Evolutionary conservation across 2,888 invertebrate genomes (phyloP).

Genomic region (Scaptomyza tumidula): DNA sequence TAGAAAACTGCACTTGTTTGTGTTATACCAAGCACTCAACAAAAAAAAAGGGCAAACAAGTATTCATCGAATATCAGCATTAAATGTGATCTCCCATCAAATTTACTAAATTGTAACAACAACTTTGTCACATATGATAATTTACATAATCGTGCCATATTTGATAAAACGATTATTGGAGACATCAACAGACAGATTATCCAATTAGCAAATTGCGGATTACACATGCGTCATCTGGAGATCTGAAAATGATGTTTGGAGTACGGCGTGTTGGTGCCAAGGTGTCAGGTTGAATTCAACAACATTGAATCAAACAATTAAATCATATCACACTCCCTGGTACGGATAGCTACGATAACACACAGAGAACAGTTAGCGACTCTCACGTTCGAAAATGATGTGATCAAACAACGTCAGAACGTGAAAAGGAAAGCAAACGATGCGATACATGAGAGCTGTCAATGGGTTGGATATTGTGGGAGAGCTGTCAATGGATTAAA

Average conservation of each 20-base stretch:
- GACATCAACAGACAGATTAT: background rate
- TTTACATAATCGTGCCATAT: constrained; percentile 16
- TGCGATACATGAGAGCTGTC: constrained; percentile 2
- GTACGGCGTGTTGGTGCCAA: constrained; percentile 33
- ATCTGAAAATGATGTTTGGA: constrained; percentile 3
- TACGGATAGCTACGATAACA: constrained; percentile 33
- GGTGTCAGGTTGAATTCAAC: constrained; percentile 45
- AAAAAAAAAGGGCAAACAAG: background rate
- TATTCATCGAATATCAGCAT: background rate
- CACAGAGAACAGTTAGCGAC: constrained; percentile 40
- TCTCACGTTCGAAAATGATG: constrained; percentile 27
- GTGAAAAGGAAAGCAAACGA: constrained; percentile 1
- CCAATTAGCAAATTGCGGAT: constrained; percentile 50
- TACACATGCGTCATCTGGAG: constrained; percentile 14
- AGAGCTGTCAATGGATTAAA: background rate
- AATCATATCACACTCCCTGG: constrained; percentile 22
- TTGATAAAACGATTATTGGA: constrained; percentile 8
- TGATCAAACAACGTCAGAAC: constrained; percentile 17
- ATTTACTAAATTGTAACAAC: constrained; percentile 1
- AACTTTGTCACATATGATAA: constrained; percentile 13
- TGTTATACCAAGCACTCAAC: background rate
- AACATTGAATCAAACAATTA: constrained; percentile 54
- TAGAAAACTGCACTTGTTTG: background rate
- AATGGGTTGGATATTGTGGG: background rate
- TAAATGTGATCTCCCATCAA: background rate